Evolutionary conservation across 2,797 vertebrate species (phyloP), one percentile per base, ranked within the genome.

Genomic region (Hydrophis major): DNA sequence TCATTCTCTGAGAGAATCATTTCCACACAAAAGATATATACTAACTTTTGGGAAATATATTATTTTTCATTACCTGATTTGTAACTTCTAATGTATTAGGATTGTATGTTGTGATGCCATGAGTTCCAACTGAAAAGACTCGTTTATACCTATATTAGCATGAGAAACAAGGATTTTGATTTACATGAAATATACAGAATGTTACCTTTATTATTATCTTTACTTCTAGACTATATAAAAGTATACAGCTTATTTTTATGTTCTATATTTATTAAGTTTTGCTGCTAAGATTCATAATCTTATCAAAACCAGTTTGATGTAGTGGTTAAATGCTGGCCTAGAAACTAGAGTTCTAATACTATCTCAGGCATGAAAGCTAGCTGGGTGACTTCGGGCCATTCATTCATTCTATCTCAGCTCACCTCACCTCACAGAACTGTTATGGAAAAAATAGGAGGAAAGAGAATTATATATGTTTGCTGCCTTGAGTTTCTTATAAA

Each of bases 91-190:
- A 97, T 0, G 99, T 99, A 94, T 98, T 98, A 16, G 99, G 99
- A 97, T 99, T 99, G 96, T 99, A 99, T 0, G 99, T 99, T 96
- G 99, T 99, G 95, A 99, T 98, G 94, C 99, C 99, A 96, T 99
- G 98, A 47, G 98, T 99, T 96, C 99, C 99, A 95, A 99, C 98
- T 22, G 99, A 99, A 98, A 99, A 99, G 93, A 99, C 99, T 95
- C 99, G 97, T 94, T 99, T 99, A 97, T 99, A 99, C 97, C 99
- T 99, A 93, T 90, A 93, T 92, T 1, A 78, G 74, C 74, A 83
- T 94, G 78, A 96, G 27, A 92, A 92, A 90, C 42, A 88, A 91
- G 1, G 2, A 14, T 47, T 89, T 97, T 93, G 94, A 87, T 93
- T 95, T 87, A 83, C 60, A 27, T 94, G 7, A 78, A 78, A 20